Conservation (phyloP, 2,888 invertebrate species). For the Leptopilina syphax region DNA sequence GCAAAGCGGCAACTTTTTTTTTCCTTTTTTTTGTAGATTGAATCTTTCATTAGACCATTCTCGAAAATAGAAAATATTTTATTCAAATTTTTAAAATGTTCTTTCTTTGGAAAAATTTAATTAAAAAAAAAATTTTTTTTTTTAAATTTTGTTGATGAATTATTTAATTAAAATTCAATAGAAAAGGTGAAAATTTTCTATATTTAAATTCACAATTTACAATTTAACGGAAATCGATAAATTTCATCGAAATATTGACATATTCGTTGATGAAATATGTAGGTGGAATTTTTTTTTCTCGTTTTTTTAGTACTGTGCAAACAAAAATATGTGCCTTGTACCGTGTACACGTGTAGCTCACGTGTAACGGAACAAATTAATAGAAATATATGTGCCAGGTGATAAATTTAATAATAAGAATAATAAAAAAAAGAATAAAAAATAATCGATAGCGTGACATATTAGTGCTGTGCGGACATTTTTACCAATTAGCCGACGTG, state of each 20-base stretch:
- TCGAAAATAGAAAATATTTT: background rate
- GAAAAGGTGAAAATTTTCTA: too few species aligned
- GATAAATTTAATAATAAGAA: conserved; percentile 21
- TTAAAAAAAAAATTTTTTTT: too few species aligned
- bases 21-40: background rate
- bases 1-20: background rate
- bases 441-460: conserved; percentile 50
- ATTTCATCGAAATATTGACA: too few species aligned
- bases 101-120: too few species aligned
- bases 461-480: conserved; percentile 73
- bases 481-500: conserved; percentile 51
- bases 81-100: too few species aligned
- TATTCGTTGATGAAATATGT: background rate
- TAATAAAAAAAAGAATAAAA: background rate
- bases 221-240: too few species aligned
- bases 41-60: background rate
- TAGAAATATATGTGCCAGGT: conserved; percentile 34
- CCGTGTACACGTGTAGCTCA: background rate
- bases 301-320: background rate
- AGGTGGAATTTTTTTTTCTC: background rate
- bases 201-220: too few species aligned
- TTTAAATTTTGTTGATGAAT: too few species aligned
- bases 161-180: too few species aligned
- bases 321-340: conserved; percentile 34
- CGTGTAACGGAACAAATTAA: conserved; percentile 19